Conservation (phyloP, 2,888 invertebrate genomes). For the Drosophila ezoana region DNA sequence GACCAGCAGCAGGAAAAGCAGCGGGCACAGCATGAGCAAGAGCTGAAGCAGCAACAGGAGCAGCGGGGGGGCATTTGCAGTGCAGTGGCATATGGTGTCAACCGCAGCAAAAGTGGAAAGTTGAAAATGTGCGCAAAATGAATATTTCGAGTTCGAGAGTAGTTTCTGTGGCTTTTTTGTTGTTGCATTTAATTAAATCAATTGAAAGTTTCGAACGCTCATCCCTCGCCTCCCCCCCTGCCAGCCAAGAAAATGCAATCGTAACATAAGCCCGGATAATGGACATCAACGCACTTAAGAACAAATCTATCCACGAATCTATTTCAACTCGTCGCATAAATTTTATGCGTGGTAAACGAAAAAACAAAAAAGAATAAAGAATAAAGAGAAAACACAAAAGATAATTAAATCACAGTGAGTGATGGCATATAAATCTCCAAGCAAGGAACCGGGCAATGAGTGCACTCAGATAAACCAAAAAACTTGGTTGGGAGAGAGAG, state of each 20-base stretch:
- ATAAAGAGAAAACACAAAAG: slow-evolving; percentile 34
- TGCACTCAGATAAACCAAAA: slow-evolving; percentile 45
- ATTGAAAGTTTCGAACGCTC: slow-evolving; percentile 51
- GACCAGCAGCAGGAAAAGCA: slow-evolving; percentile 24
- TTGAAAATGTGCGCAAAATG: slow-evolving; percentile 59
- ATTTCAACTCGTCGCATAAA: slow-evolving; percentile 39
- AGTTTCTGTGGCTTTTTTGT: slow-evolving; percentile 57
- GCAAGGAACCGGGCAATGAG: slow-evolving; percentile 29
- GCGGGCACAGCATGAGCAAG: not conserved
- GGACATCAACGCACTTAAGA: slow-evolving; percentile 28
- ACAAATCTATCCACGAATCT: slow-evolving; percentile 15
- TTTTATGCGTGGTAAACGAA: slow-evolving; percentile 25
- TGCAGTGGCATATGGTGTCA: slow-evolving; percentile 43
- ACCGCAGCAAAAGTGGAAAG: slow-evolving; percentile 62
- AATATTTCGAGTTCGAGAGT: slow-evolving; percentile 44
- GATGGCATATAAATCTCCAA: slow-evolving; percentile 64
- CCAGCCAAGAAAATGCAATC: slow-evolving; percentile 15
- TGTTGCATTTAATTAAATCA: slow-evolving; percentile 64
- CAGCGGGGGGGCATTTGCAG: not conserved
- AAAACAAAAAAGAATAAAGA: slow-evolving; percentile 16
- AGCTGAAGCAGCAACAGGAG: not conserved
- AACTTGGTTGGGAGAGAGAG: slow-evolving; percentile 40
- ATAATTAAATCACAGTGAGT: slow-evolving; percentile 74
- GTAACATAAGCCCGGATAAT: slow-evolving; percentile 49
- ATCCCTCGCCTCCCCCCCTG: not conserved